Conservation (phyloP, 2,113 vertebrate species). For the Scytalopus superciliaris region DNA sequence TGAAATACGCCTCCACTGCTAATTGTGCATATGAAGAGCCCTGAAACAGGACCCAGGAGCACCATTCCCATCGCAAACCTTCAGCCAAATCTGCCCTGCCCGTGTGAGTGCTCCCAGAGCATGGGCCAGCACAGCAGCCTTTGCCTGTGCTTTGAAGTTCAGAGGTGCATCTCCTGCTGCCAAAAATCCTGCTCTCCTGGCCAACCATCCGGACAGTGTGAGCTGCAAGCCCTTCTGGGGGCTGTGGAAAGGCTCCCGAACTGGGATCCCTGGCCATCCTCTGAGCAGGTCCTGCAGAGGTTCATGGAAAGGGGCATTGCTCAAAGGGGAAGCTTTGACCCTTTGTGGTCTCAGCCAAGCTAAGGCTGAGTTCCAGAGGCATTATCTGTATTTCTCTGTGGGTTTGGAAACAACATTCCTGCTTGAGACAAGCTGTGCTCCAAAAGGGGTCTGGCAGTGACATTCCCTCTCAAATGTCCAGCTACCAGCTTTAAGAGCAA, state of each 20-base stretch:
- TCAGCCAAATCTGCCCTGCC: neutral
- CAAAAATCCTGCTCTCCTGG: neutral
- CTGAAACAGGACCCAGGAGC: fast-evolving
- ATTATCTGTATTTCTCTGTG: neutral
- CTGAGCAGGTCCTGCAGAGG: neutral
- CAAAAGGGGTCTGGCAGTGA: neutral
- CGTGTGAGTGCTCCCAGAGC: neutral
- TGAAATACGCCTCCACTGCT: neutral
- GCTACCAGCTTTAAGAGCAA: neutral
- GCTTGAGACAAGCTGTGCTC: neutral
- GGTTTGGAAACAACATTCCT: neutral
- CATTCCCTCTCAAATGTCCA: neutral
- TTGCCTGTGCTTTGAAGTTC: neutral
- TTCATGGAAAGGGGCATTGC: fast-evolving
- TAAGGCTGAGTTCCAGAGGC: neutral
- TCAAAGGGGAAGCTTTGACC: neutral
- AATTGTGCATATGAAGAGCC: neutral
- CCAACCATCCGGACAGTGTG: neutral
- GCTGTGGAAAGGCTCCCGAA: neutral
- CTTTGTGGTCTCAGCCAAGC: neutral
- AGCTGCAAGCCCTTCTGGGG: fast-evolving
- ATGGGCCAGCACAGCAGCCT: neutral
- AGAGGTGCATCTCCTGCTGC: neutral
- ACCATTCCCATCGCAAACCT: neutral
- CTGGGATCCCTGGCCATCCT: neutral